phyloP scores from a whole-genome alignment of 1,140 invertebrate genomes.

The Oryzaephilus surinamensis region DNA sequence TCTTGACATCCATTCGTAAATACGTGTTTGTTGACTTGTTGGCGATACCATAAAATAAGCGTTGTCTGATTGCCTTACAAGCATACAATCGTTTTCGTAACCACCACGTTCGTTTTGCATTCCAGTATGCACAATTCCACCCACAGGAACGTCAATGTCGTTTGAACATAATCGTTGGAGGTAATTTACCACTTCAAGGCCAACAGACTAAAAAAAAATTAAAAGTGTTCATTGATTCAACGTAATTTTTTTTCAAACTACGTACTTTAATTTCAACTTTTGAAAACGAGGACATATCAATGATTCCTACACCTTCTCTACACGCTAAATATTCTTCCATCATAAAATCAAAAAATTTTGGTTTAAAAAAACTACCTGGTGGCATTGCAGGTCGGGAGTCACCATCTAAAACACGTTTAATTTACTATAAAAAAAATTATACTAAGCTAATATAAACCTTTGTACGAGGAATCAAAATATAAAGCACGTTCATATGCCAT shows the following conservation, averaged over 20 bases:
- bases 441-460: slow-evolving; percentile 25
- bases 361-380: slow-evolving; percentile 56
- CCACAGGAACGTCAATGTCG: slow-evolving; percentile 62
- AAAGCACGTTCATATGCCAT: slow-evolving; percentile 78
- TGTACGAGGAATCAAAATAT: slow-evolving; percentile 47
- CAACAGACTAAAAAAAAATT: slow-evolving; percentile 38
- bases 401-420: slow-evolving; percentile 29
- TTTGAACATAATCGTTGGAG: slow-evolving; percentile 68
- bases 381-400: slow-evolving; percentile 42
- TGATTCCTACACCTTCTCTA: slow-evolving; percentile 64
- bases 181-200: slow-evolving; percentile 54
- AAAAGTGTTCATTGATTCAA: background rate
- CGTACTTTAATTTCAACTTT: slow-evolving; percentile 68
- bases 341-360: slow-evolving; percentile 66
- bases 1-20: slow-evolving; percentile 61
- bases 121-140: slow-evolving; percentile 65
- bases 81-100: slow-evolving; percentile 73
- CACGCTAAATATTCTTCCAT: slow-evolving; percentile 68
- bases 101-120: slow-evolving; percentile 73
- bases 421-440: background rate
- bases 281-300: slow-evolving; percentile 79
- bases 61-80: slow-evolving; percentile 58
- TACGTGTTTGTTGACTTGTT: slow-evolving; percentile 67
- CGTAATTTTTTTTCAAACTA: slow-evolving; percentile 7
- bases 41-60: slow-evolving; percentile 78